Evolutionary conservation across 2,113 vertebrate species (phyloP), one percentile per base, ranked within the genome.

Genomic region (Carassius auratus): DNA sequence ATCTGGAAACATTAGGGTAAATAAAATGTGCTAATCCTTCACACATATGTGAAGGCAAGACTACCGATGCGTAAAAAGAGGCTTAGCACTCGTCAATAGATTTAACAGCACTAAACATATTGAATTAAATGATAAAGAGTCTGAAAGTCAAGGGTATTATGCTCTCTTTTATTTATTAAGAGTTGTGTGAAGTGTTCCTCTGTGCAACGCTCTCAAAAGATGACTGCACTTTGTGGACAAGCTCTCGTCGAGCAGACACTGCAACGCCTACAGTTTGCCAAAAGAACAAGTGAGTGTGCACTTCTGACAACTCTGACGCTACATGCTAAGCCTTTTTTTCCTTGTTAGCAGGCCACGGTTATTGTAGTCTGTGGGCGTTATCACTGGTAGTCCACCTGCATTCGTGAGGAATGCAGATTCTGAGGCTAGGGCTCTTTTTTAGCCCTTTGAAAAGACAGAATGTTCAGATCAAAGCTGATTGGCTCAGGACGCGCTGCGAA

Each of bases 41-140:
- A 36, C 62, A 82, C 48, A 21, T 76, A 17, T 79, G 48, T 71
- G 64, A 78, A 57, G 62, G 73, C 85, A 86, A 14, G 21, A 19
- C 45, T 76, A 64, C 73, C 50, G 78, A 71, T 69, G 86, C 78
- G 69, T 57, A 64, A 78, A 76, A 78, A 88, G 76, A 82, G 71
- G 87, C 73, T 88, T 88, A 88, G 59, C 80, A 4, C 62, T 23
- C 13, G 50, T 83, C 62, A 83, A 83, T 86, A 73, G 85, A 86
- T 86, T 86, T 86, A 83, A 86, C 74, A 69, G 36, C 73, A 83
- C 81, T 86, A 83, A 85, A 85, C 80, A 85, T 88, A 85, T 77
- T 76, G 84, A 87, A 76, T 69, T 52, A 68, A 83, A 76, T 64
- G 73, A 82, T 77, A 76, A 77, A 66, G 64, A 68, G 80, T 33